Evolutionary conservation across 92 coral and sea anemone genomes (phyloP), one percentile per base, ranked within the genome.

Genomic region (Hydrozoanthus gracilis): DNA sequence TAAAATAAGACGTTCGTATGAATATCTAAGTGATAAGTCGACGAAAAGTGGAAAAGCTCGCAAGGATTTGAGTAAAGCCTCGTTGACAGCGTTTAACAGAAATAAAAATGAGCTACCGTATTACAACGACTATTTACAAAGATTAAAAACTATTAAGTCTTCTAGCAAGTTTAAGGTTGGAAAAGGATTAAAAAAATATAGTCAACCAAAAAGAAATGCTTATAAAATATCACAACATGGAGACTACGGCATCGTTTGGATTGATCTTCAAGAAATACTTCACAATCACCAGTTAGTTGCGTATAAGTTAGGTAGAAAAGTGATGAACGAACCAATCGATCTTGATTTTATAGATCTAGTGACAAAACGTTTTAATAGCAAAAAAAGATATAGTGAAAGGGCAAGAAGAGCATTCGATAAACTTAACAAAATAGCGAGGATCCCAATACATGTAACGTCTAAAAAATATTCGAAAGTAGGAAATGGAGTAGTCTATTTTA

Each of bases 171-270:
- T n/a, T n/a, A n/a, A n/a, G n/a, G n/a, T n/a, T n/a, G 70, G 70
- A 9, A 39, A 64, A 8, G 70, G 70, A n/a, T n/a, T n/a, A 3
- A 64, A 15, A 3, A 3, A 64, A 64, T 64, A 64, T n/a, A 64
- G 17, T 39, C 70, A 64, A 64, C 70, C 70, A 11, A 64, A n/a
- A 64, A 20, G 70, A n/a, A 64, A 64, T n/a, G 70, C 70, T 64
- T 64, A 64, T 64, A 64, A 64, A 64, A 8, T 64, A 64, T 64
- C 70, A 3, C 1, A 10, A n/a, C 2, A 13, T 3, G 27, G 70
- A 2, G 3, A 9, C 2, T 64, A 64, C 17, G 70, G 70, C 4
- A 15, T 15, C 15, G 27, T 64, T 2, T 1, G 3, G 4, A 64
- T 64, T 3, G 35, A 64, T 64, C 3, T 64, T 3, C 70, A 20